Conservation (phyloP, 2,797 vertebrate genomes). For the Orestias chungarensis region DNA sequence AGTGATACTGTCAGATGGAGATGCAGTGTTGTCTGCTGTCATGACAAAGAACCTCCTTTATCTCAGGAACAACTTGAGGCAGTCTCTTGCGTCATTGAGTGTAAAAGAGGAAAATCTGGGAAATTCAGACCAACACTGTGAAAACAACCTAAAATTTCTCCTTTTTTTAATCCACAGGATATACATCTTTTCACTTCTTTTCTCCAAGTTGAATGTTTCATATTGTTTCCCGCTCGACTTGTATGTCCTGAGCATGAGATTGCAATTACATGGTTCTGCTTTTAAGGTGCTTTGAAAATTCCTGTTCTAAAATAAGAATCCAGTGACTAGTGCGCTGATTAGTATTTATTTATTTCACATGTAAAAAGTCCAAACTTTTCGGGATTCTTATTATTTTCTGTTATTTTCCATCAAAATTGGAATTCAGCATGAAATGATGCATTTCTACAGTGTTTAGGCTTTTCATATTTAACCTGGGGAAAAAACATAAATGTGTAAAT, state of each 20-base stretch:
- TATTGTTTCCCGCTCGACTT: neutral
- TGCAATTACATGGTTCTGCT: slow-evolving; percentile 9
- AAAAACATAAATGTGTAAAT: too few species aligned
- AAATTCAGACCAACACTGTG: slow-evolving; percentile 23
- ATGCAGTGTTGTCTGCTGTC: slow-evolving; percentile 57
- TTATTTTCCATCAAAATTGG: neutral
- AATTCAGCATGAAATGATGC: too few species aligned
- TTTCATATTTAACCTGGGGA: too few species aligned
- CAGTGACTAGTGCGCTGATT: neutral
- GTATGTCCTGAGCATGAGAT: neutral
- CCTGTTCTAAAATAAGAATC: neutral
- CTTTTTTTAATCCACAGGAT: slow-evolving; percentile 18
- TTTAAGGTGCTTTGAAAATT: neutral
- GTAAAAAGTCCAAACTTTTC: neutral
- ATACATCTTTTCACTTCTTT: slow-evolving; percentile 9
- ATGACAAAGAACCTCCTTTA: slow-evolving; percentile 57
- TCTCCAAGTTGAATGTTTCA: neutral
- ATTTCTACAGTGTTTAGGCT: neutral
- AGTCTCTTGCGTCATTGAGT: slow-evolving; percentile 44
- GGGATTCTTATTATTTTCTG: neutral
- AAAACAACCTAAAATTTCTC: slow-evolving; percentile 25
- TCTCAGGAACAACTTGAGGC: slow-evolving; percentile 59
- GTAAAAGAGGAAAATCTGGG: slow-evolving; percentile 44
- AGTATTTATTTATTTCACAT: neutral
- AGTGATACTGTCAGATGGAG: slow-evolving; percentile 55